Evolutionary conservation across 2,888 invertebrate species (phyloP).

Genomic region (Rotaria socialis): DNA sequence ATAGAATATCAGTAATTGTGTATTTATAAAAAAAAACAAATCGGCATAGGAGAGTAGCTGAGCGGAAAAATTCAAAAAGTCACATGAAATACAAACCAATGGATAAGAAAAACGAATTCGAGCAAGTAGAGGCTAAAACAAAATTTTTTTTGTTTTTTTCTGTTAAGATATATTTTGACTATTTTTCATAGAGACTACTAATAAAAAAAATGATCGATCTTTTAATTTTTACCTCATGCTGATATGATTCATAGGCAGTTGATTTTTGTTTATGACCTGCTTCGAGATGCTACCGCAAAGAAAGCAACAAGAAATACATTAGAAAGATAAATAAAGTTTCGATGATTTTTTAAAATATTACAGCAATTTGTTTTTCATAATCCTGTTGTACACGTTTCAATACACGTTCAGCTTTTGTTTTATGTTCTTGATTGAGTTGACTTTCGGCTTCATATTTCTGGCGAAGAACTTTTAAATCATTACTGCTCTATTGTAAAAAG

Average conservation of each 20-base stretch:
- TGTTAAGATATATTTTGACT: neutral
- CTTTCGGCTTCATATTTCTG: neutral
- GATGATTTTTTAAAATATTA: neutral
- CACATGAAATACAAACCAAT: neutral
- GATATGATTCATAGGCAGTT: neutral
- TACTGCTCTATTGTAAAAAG: neutral
- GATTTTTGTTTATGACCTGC: neutral
- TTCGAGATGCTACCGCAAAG: neutral
- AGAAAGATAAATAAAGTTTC: neutral
- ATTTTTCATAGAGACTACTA: neutral
- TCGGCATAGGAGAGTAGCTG: no score
- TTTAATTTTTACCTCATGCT: neutral
- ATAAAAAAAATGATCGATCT: no score
- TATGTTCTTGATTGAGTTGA: neutral
- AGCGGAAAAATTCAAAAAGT: neutral
- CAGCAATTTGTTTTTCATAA: neutral
- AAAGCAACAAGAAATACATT: neutral
- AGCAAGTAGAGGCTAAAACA: neutral
- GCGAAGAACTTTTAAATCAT: neutral
- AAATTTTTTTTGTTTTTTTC: neutral
- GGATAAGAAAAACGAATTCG: slow-evolving; percentile 2
- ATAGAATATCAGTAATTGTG: neutral
- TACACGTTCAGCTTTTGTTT: neutral
- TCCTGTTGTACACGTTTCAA: neutral
- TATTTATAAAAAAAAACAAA: neutral